Conservation (phyloP, 2,113 vertebrate species). For the Equus przewalskii region DNA sequence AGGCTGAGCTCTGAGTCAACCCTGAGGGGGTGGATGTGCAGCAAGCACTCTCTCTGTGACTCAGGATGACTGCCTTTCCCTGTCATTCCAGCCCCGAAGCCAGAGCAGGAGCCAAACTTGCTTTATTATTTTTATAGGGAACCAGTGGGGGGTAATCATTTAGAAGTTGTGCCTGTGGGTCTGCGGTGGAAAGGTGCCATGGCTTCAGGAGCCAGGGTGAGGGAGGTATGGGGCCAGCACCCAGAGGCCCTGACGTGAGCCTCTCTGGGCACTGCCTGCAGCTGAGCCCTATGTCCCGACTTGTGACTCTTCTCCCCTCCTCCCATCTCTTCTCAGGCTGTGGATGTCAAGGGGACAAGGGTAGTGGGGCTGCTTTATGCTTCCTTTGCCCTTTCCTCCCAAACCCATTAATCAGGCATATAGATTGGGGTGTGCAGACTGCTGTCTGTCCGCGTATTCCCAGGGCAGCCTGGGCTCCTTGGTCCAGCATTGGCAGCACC, state of each 20-base stretch:
- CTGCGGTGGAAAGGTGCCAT: background rate
- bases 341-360: background rate
- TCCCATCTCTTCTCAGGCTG: background rate
- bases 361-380: accelerated
- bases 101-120: background rate
- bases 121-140: background rate
- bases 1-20: background rate
- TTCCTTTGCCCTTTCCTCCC: background rate
- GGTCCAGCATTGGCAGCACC: background rate
- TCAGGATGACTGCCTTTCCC: background rate
- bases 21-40: background rate
- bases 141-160: background rate
- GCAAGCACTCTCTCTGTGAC: constrained; percentile 6
- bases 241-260: accelerated
- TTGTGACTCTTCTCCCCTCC: accelerated
- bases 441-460: background rate
- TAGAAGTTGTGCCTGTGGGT: background rate
- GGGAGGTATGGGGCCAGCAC: background rate
- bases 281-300: background rate
- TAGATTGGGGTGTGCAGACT: too few species aligned
- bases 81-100: background rate
- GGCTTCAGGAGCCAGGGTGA: background rate
- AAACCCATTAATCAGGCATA: accelerated
- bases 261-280: background rate
- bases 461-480: too few species aligned